A percentile compares a stretch with the other conserved stretches of the same genome.
Evolutionary conservation across 2,888 invertebrate genomes (phyloP).

Genomic region (Caenorhabditis sp.): DNA sequence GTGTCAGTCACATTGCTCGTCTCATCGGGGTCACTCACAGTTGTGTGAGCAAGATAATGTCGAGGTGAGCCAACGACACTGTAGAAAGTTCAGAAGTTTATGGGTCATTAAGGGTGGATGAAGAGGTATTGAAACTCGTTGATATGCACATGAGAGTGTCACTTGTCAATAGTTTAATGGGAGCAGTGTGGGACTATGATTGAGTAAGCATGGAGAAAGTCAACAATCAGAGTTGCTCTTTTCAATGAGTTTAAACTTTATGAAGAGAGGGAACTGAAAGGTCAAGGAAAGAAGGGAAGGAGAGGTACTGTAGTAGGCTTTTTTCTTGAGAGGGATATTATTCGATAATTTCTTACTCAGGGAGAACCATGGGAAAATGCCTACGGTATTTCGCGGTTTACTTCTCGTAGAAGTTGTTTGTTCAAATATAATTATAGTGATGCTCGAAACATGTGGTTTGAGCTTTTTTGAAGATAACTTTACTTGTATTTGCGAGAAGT

Average conservation of each 20-base stretch:
- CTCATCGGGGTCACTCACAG: slow-evolving; percentile 80
- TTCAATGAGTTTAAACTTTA: neutral
- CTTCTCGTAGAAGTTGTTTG: too few relatives aligned
- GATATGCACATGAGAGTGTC: neutral
- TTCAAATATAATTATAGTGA: too few relatives aligned
- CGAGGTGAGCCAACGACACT: slow-evolving; percentile 58
- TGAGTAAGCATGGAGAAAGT: neutral
- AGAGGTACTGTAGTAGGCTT: neutral
- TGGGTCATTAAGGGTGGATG: slow-evolving; percentile 18
- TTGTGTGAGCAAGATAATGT: slow-evolving; percentile 81
- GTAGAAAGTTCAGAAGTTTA: slow-evolving; percentile 10
- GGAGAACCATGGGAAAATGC: too few relatives aligned
- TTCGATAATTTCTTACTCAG: too few relatives aligned
- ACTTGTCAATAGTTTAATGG: slow-evolving; percentile 1
- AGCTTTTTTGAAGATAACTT: too few relatives aligned
- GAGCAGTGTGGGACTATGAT: slow-evolving; percentile 1
- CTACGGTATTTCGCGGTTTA: too few relatives aligned
- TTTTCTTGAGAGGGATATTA: too few relatives aligned
- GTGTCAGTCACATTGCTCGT: slow-evolving; percentile 79
- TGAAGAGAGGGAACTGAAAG: neutral
- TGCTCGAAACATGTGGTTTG: too few relatives aligned
- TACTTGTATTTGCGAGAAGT: too few relatives aligned
- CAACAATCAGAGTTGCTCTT: neutral
- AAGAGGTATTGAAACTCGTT: slow-evolving; percentile 8
- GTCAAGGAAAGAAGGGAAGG: neutral